Conservation (phyloP, 2,113 vertebrate species). For the Mola mola region DNA sequence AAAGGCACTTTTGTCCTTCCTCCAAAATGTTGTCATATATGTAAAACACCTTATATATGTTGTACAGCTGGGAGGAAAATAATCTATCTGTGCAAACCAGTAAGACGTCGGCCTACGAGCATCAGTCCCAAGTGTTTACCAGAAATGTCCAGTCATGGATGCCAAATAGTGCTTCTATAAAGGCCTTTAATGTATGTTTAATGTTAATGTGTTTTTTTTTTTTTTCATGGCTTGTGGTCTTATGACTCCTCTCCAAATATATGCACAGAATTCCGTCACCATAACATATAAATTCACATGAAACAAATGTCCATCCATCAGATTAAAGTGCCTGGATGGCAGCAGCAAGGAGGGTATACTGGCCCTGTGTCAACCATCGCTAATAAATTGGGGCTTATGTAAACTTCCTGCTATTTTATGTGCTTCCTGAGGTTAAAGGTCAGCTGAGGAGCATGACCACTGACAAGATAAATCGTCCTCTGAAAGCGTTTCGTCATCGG, state of each 20-base stretch:
- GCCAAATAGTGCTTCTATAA: too few relatives aligned
- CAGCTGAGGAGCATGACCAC: constrained; percentile 65
- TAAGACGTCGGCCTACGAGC: too few relatives aligned
- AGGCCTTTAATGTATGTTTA: too few relatives aligned
- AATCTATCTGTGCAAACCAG: too few relatives aligned
- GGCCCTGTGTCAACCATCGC: constrained; percentile 41
- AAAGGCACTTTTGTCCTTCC: not conserved
- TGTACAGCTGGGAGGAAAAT: too few relatives aligned
- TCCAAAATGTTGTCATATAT: not conserved
- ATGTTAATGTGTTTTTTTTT: constrained; percentile 2
- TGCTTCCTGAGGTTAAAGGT: constrained; percentile 73
- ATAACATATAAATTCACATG: constrained; percentile 27
- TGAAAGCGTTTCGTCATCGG: constrained; percentile 60
- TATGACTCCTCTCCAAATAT: not conserved
- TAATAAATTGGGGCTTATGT: constrained; percentile 66
- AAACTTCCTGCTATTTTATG: constrained; percentile 80
- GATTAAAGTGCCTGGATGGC: constrained; percentile 44
- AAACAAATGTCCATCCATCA: constrained; percentile 62
- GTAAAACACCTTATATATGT: too few relatives aligned
- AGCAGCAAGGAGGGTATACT: constrained; percentile 16
- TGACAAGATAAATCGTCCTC: constrained; percentile 69
- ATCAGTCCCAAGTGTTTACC: too few relatives aligned
- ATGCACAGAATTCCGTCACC: not conserved
- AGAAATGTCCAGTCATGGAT: too few relatives aligned
- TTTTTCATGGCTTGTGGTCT: not conserved